Evolutionary conservation across 2,113 vertebrate genomes (phyloP).

Genomic region (Aepyceros melampus): DNA sequence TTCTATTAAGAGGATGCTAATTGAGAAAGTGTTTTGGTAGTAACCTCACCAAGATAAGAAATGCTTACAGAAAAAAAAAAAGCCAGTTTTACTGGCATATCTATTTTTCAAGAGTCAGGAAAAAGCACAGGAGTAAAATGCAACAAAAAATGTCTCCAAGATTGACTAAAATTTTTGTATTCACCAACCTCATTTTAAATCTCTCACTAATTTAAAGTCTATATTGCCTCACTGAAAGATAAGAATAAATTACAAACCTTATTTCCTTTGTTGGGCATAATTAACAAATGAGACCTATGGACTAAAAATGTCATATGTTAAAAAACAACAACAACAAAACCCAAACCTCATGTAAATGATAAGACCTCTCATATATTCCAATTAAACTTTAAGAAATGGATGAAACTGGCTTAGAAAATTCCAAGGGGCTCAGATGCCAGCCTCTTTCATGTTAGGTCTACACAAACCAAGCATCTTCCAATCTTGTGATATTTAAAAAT

Average conservation of each 20-base stretch:
- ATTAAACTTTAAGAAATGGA: constrained; percentile 34
- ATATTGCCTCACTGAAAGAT: constrained; percentile 9
- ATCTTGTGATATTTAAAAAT: neutral
- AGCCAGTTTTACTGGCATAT: neutral
- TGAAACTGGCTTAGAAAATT: neutral
- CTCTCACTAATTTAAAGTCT: constrained; percentile 22
- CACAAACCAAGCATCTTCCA: neutral
- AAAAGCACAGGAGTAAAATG: constrained; percentile 25
- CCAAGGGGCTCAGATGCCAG: neutral
- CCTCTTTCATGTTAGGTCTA: neutral
- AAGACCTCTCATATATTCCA: neutral
- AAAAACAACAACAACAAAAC: neutral
- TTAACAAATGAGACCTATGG: constrained; percentile 2
- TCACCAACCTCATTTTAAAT: constrained; percentile 42
- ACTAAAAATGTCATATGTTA: constrained; percentile 27
- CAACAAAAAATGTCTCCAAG: constrained; percentile 11
- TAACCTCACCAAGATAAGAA: constrained; percentile 18
- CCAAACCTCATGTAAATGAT: neutral
- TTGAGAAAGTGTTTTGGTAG: constrained; percentile 25
- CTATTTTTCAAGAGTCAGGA: constrained; percentile 23
- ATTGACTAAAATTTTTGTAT: constrained; percentile 47
- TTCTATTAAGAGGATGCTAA: constrained; percentile 41
- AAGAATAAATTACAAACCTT: constrained; percentile 32
- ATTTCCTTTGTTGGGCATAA: neutral
- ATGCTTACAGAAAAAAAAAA: neutral